Percentiles rank a stretch among this genome's conserved stretches.
These are phyloP conservation scores for Actinia tenebrosa DNA, from an alignment of 64 coral and sea anemone species.

Conservation along the genomic window DNA sequence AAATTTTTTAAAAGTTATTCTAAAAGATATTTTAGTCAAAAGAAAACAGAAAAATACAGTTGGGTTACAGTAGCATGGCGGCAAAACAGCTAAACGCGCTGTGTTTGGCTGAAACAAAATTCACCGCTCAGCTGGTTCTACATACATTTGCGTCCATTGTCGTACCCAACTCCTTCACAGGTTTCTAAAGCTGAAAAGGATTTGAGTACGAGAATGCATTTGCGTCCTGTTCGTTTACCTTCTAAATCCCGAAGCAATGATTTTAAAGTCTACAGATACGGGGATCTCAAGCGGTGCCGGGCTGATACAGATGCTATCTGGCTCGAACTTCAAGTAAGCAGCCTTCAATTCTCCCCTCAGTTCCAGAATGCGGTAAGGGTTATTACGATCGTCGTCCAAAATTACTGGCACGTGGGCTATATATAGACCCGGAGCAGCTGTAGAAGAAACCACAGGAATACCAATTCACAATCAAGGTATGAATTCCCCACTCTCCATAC, in stretches of 20 bases:
- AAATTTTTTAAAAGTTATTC: too few species aligned
- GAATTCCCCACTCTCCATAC: too few species aligned
- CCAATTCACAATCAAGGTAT: background rate
- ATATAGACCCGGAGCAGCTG: slow-evolving; percentile 73
- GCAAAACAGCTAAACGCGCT: too few species aligned
- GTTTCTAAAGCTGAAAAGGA: too few species aligned
- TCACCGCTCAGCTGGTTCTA: too few species aligned
- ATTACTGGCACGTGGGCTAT: slow-evolving; percentile 79
- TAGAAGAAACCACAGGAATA: background rate
- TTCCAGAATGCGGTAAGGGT: slow-evolving; percentile 74
- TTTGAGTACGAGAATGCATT: too few species aligned
- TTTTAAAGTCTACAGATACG: slow-evolving; percentile 71
- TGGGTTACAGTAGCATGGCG: too few species aligned
- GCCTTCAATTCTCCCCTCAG: slow-evolving; percentile 71
- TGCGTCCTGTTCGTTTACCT: slow-evolving; percentile 29
- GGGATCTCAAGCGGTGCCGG: slow-evolving; percentile 75
- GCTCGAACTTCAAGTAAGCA: slow-evolving; percentile 70
- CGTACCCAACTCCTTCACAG: too few species aligned
- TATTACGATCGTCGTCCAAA: slow-evolving; percentile 67
- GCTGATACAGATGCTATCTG: slow-evolving; percentile 48
- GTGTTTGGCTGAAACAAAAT: too few species aligned
- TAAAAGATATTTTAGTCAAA: too few species aligned
- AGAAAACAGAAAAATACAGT: too few species aligned
- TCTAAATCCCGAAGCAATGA: slow-evolving; percentile 86
- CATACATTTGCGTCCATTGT: background rate